Evolutionary conservation across 2,797 vertebrate species (phyloP).

Genomic region (Tolypeutes matacus): DNA sequence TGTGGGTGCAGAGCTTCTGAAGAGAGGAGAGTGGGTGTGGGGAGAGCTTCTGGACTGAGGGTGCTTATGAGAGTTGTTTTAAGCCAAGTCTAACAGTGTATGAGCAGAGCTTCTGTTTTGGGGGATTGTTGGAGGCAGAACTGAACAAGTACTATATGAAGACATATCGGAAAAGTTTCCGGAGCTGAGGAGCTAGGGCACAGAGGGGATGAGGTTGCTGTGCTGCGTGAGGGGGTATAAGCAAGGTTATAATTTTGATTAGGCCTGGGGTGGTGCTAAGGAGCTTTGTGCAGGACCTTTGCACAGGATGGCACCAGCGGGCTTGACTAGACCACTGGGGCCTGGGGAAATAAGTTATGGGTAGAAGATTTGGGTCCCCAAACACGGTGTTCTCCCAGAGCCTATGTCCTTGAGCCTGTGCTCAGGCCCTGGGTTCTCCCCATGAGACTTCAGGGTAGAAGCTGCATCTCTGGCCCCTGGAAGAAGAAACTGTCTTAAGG

Average conservation of each 20-base stretch:
- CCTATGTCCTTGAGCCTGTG: background rate
- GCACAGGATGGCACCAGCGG: background rate
- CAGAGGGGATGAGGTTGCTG: background rate
- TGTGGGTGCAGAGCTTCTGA: conserved; percentile 62
- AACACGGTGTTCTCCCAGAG: background rate
- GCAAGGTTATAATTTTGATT: background rate
- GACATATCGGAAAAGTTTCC: background rate
- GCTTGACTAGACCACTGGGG: background rate
- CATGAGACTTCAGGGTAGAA: background rate
- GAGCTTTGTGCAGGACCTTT: background rate
- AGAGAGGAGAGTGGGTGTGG: conserved; percentile 55
- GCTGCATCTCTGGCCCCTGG: background rate
- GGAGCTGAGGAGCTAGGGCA: background rate
- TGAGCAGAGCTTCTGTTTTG: conserved; percentile 41
- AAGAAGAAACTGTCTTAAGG: background rate
- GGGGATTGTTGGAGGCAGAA: conserved; percentile 1
- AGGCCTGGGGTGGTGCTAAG: background rate
- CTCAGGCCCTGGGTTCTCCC: background rate
- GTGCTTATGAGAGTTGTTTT: conserved; percentile 8
- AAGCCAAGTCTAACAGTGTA: background rate
- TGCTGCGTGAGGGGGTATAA: background rate
- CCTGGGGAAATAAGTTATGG: background rate
- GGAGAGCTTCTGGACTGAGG: conserved; percentile 24
- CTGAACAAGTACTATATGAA: background rate
- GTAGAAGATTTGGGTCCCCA: conserved; percentile 1